Base-by-base conservation (phyloP, 2,797 vertebrate genomes). In the Catostomus latipinnis region DNA sequence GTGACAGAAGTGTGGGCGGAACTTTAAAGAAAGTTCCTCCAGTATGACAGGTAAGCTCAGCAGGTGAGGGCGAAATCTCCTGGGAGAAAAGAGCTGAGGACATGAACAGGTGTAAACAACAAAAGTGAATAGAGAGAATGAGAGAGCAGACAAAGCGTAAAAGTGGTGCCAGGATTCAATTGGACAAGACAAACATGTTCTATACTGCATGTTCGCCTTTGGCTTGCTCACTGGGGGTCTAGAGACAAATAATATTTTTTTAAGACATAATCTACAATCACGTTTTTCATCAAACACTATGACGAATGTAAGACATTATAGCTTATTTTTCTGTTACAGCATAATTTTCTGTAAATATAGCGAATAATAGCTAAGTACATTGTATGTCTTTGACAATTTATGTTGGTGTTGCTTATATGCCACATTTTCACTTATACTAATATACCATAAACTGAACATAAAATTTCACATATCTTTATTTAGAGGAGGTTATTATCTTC, bases 241-340 rank as follows among this genome's bases (percentile, higher is more conserved):
- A 81, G 69, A 65, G 57, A 66, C 8, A 67, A 84, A 43, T 46
- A 74, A 80, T 16, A 50, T 8, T 43, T 65, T 53, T n/a, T 34
- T 60, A 94, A 90, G 94, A 95, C 93, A 94, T 94, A 80, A 93
- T 93, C 18, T 60, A 45, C 14, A 1, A 18, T 34, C 34, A 34
- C 2, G 12, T 72, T 45, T 34, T 4, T 34, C 34, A 34, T 34
- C 34, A 34, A 34, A 34, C 34, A 34, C 34, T 4, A 34, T 34
- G 0, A 34, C 34, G 34, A 34, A 34, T 34, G 2, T 34, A 34
- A 34, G 34, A 34, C 34, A 34, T 34, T 34, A 34, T 4, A 34
- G 34, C 34, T 34, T 34, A 34, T 4, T 34, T 34, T 34, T 34
- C 34, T 34, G 34, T 34, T 34, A 34, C 34, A 34, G 34, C 34